phyloP scores from a whole-genome alignment of 2,888 invertebrate genomes.

The Cactoblastis cactorum region DNA sequence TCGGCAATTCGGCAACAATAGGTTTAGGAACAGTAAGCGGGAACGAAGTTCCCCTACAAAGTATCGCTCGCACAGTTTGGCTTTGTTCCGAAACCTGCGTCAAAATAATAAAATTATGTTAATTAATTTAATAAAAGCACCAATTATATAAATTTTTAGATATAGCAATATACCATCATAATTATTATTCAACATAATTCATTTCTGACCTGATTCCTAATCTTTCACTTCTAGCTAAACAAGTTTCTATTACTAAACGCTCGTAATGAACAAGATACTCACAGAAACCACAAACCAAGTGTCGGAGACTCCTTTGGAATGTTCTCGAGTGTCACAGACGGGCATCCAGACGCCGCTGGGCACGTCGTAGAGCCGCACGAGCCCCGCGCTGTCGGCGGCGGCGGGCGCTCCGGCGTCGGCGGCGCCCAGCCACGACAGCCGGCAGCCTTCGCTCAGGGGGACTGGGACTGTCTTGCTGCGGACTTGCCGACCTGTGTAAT shows the following conservation, averaged over 20 bases:
- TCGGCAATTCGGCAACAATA: constrained; percentile 85
- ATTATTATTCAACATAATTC: no score
- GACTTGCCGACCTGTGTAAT: constrained; percentile 66
- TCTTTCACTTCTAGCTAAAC: no score
- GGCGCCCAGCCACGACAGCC: constrained; percentile 88
- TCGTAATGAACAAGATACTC: constrained; percentile 36
- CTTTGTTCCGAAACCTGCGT: constrained; percentile 85
- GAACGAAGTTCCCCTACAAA: constrained; percentile 93
- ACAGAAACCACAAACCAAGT: constrained; percentile 78
- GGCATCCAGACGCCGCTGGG: constrained; percentile 89
- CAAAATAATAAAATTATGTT: constrained; percentile 1
- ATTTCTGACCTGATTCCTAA: no score
- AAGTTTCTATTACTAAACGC: no score
- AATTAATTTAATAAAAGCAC: background rate
- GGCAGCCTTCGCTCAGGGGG: constrained; percentile 83
- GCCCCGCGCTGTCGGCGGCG: constrained; percentile 87
- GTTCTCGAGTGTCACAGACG: constrained; percentile 87
- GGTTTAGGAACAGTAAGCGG: constrained; percentile 93
- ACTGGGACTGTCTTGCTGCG: constrained; percentile 74
- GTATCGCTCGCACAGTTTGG: constrained; percentile 88
- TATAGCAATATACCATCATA: no score
- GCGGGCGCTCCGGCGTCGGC: constrained; percentile 90
- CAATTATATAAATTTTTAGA: no score
- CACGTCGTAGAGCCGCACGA: constrained; percentile 84
- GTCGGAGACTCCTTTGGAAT: constrained; percentile 70